These are phyloP conservation scores for Trachelipus rathkii DNA, from an alignment of 1,140 invertebrate species.

Conservation along the genomic window DNA sequence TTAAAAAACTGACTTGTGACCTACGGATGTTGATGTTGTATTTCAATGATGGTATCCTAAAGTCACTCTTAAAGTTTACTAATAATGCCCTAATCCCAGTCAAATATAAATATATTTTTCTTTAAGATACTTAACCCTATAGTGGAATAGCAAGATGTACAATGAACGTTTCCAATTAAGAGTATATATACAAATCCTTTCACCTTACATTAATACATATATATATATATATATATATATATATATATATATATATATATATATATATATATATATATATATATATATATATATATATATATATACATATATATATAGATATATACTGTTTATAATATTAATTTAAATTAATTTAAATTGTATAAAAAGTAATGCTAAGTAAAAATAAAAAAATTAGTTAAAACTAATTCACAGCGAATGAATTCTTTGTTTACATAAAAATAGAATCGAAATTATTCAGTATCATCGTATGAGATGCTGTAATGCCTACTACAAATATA, in stretches of 20 bases:
- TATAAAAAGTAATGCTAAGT: not conserved
- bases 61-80: not conserved
- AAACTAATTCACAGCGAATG: not conserved
- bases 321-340: not conserved
- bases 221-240: not conserved
- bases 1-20: not conserved
- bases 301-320: not conserved
- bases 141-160: no score
- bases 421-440: not conserved
- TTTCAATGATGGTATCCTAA: not conserved
- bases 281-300: constrained; percentile 13
- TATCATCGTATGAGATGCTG: no score
- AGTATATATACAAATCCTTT: no score
- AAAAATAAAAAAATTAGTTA: not conserved
- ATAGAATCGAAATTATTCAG: no score
- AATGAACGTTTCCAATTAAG: no score
- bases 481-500: not conserved
- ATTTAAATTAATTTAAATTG: not conserved
- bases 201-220: no score
- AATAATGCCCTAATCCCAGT: constrained; percentile 7
- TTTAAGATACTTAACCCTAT: not conserved
- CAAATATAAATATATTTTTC: not conserved
- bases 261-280: not conserved
- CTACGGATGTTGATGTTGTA: no score
- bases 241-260: not conserved